phyloP scores from a whole-genome alignment of 1,140 invertebrate species.

The Heliconius eleuchia region DNA sequence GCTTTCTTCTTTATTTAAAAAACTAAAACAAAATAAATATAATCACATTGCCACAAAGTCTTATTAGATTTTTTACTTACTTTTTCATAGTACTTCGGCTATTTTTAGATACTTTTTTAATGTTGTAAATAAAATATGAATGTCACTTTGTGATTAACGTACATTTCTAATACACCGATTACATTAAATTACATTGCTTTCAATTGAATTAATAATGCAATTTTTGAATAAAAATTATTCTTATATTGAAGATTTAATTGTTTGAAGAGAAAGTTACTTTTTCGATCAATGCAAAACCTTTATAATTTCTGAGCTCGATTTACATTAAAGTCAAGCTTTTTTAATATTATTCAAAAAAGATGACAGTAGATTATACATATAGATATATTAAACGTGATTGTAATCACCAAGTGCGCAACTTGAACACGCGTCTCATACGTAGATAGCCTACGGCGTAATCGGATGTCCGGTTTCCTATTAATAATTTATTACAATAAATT shows the following conservation, averaged over 20 bases:
- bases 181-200: too few relatives aligned
- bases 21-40: slow-evolving; percentile 73
- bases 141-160: too few relatives aligned
- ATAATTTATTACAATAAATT: slow-evolving; percentile 22
- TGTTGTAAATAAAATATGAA: neutral
- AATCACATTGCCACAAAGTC: slow-evolving; percentile 71
- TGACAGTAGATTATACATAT: slow-evolving; percentile 40
- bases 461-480: slow-evolving; percentile 70
- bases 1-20: slow-evolving; percentile 61
- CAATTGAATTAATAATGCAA: too few relatives aligned
- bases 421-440: slow-evolving; percentile 16
- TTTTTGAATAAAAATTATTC: too few relatives aligned
- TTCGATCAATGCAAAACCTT: neutral
- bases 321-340: slow-evolving; percentile 52
- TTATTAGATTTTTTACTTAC: slow-evolving; percentile 73
- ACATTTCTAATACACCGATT: too few relatives aligned
- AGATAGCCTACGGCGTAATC: slow-evolving; percentile 49
- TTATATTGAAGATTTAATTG: too few relatives aligned
- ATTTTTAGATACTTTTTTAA: slow-evolving; percentile 41
- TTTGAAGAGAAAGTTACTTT: too few relatives aligned
- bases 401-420: slow-evolving; percentile 33
- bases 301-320: neutral
- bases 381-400: slow-evolving; percentile 38
- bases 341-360: slow-evolving; percentile 36
- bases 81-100: slow-evolving; percentile 73